A percentile compares a stretch with the other conserved stretches of the same genome.
These are phyloP conservation scores for Tympanuchus pallidicinctus DNA, from an alignment of 2,113 vertebrate genomes.

Conservation along the genomic window DNA sequence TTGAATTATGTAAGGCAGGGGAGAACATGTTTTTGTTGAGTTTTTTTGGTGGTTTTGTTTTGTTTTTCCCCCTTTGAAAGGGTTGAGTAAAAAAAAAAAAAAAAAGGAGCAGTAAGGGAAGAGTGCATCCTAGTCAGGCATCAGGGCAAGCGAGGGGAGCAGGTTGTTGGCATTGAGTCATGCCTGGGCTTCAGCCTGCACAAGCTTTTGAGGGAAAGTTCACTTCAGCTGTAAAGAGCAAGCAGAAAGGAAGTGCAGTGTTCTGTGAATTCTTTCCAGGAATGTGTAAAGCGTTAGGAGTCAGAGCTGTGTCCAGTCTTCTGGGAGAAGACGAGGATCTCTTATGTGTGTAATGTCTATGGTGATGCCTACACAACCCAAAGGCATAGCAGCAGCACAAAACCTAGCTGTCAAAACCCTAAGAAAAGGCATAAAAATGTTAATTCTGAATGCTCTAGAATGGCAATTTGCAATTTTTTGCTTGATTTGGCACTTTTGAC, in stretches of 20 bases:
- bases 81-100: background rate
- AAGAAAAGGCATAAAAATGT: background rate
- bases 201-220: background rate
- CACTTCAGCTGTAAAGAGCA: background rate
- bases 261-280: background rate
- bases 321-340: background rate
- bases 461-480: background rate
- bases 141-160: background rate
- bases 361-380: background rate
- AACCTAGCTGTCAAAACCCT: background rate
- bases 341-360: background rate
- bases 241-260: background rate
- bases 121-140: background rate
- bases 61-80: background rate
- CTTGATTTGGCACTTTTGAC: background rate
- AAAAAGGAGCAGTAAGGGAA: background rate
- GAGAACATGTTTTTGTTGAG: rapidly evolving
- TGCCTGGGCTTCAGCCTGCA: background rate
- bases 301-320: background rate
- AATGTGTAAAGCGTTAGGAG: background rate
- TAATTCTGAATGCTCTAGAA: background rate
- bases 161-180: background rate
- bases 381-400: background rate
- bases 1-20: background rate
- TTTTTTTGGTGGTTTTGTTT: background rate